Evolutionary conservation across 2,113 vertebrate species (phyloP), one percentile per base, ranked within the genome.

Genomic region (Gallinago media): DNA sequence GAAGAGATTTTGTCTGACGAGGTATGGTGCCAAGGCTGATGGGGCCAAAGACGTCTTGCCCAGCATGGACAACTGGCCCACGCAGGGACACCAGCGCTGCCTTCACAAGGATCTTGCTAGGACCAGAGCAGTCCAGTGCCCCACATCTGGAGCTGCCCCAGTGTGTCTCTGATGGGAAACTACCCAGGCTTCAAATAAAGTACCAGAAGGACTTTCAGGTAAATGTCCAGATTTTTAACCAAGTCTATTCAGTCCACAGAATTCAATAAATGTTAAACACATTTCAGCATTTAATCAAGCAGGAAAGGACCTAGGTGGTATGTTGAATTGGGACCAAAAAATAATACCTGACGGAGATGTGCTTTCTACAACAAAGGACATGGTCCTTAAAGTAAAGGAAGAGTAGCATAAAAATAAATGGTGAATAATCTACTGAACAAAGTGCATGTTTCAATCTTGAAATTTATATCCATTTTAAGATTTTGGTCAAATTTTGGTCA

Each of bases 11-110:
- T 59, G 29, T 16, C 27, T 70, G 61, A 32, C 0, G 0, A 65
- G 32, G 15, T 36, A 32, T 0, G 5, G 21, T 73, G 40, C 29
- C 62, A 70, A 56, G 49, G n/a, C 9, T 79, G 58, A 36, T 3
- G 5, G 31, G 90, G 36, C 9, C 13, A 9, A 62, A 85, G 46
- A 29, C 17, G 25, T 67, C 52, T 71, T 27, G 6, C 32, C 3
- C 13, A 5, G 5, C 11, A 1, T 1, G 19, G 62, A 42, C 27
- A 42, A 12, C 19, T 44, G 19, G 40, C 27, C 62, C 25, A 1
- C 17, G 9, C 25, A 56, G 31, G 27, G 77, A 47, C 50, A 70
- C 31, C 42, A 50, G 56, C 2, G 0, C 34, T 14, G 3, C 5
- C 36, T 40, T 62, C 3, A 3, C 2, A 0, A 52, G n/a, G 26